Evolutionary conservation across 2,888 invertebrate genomes (phyloP).

Genomic region (Acanthosepion esculentum): DNA sequence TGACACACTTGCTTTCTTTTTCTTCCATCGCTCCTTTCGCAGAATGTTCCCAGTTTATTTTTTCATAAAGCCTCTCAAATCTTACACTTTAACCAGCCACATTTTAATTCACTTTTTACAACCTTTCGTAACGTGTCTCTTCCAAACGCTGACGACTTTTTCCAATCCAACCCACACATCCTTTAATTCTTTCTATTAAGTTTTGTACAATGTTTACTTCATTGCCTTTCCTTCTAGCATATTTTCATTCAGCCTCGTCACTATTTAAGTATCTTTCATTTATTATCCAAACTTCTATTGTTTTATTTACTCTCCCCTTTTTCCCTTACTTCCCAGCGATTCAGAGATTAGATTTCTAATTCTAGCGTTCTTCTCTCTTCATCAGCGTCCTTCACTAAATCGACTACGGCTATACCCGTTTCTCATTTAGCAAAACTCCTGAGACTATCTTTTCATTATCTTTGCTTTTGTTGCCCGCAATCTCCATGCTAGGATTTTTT

Average conservation of each 20-base stretch:
- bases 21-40: too few relatives aligned
- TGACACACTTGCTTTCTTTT: too few relatives aligned
- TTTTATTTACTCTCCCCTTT: not conserved
- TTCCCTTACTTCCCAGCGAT: not conserved
- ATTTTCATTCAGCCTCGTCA: not conserved
- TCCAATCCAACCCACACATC: not conserved
- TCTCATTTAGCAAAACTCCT: not conserved
- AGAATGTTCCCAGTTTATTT: too few relatives aligned
- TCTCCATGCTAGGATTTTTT: not conserved
- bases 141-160: not conserved
- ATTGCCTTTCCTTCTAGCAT: not conserved
- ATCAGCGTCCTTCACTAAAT: not conserved
- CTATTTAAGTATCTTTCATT: not conserved
- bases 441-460: not conserved
- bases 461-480: not conserved
- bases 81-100: not conserved
- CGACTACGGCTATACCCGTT: not conserved
- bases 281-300: not conserved
- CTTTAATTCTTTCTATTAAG: not conserved
- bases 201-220: not conserved
- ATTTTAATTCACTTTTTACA: not conserved
- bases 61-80: too few relatives aligned
- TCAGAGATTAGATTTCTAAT: not conserved
- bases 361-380: not conserved
- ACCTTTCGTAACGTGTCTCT: not conserved